A percentile compares a stretch with the other conserved stretches of the same genome.
phyloP scores from a whole-genome alignment of 2,113 vertebrate genomes.

The Stictonetta naevosa region DNA sequence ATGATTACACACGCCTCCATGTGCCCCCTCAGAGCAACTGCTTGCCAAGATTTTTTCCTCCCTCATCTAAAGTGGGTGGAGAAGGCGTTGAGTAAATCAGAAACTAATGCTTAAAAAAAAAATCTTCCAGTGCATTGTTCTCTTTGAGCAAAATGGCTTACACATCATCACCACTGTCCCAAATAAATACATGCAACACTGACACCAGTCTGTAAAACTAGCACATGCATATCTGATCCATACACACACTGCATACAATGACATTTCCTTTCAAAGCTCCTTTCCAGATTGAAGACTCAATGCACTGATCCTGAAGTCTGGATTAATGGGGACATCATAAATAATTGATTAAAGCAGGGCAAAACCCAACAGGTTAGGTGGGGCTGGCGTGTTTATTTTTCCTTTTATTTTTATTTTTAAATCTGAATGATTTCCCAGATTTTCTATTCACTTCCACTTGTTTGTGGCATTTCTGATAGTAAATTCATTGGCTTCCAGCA shows the following conservation, averaged over 20 bases:
- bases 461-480: not conserved
- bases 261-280: conserved; percentile 55
- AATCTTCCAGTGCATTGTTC: conserved; percentile 49
- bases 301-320: conserved; percentile 38
- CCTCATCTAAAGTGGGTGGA: conserved; percentile 60
- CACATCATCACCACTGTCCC: conserved; percentile 50
- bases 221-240: conserved; percentile 61
- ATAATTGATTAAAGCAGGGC: conserved; percentile 65
- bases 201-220: conserved; percentile 69
- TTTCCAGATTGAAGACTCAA: conserved; percentile 55
- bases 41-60: conserved; percentile 70
- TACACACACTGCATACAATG: conserved; percentile 21
- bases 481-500: conserved; percentile 27
- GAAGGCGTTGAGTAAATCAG: conserved; percentile 60
- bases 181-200: conserved; percentile 56
- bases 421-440: conserved; percentile 1
- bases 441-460: not conserved
- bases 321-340: conserved; percentile 55
- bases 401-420: not conserved
- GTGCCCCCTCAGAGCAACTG: conserved; percentile 58
- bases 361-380: conserved; percentile 36
- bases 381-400: not conserved
- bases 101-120: conserved; percentile 46
- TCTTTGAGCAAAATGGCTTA: conserved; percentile 35
- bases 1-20: conserved; percentile 66